Conservation (phyloP, 2,113 vertebrate species). For the Notarius lentiginosus region DNA sequence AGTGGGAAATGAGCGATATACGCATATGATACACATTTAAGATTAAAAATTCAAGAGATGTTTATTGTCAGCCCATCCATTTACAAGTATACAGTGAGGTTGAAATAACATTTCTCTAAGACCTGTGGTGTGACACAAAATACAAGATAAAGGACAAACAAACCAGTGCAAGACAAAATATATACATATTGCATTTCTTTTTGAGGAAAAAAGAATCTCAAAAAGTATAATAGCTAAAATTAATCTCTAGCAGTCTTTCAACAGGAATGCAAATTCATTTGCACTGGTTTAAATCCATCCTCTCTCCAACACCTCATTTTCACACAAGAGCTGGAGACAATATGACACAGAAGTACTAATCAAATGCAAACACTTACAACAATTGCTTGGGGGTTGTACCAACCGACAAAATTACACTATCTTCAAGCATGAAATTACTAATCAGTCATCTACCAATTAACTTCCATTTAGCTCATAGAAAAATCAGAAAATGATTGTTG, state of each 20-base stretch:
- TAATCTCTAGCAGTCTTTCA: slow-evolving; percentile 22
- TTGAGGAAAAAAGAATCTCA: background rate
- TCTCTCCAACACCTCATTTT: slow-evolving; percentile 41
- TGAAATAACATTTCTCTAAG: no score
- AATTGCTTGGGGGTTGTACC: slow-evolving; percentile 8
- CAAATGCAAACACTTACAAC: slow-evolving; percentile 35
- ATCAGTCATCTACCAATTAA: background rate
- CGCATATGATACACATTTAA: background rate
- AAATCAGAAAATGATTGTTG: background rate
- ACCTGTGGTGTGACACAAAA: no score
- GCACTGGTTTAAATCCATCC: slow-evolving; percentile 1
- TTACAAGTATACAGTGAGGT: no score
- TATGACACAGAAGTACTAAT: slow-evolving; percentile 27
- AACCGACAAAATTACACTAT: slow-evolving; percentile 1
- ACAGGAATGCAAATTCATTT: slow-evolving; percentile 23
- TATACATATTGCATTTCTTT: background rate
- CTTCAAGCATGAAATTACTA: slow-evolving; percentile 20
- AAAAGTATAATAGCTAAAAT: slow-evolving; percentile 5
- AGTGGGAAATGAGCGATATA: no score
- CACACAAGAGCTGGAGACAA: slow-evolving; percentile 12
- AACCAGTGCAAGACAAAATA: background rate
- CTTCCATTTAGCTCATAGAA: background rate
- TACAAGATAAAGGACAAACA: no score
- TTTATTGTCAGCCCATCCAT: no score
- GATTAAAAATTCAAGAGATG: background rate